Percentiles rank a stretch among this genome's conserved stretches.
phyloP scores from a whole-genome alignment of 2,888 invertebrate genomes.

The Leptopilina drosophilae region DNA sequence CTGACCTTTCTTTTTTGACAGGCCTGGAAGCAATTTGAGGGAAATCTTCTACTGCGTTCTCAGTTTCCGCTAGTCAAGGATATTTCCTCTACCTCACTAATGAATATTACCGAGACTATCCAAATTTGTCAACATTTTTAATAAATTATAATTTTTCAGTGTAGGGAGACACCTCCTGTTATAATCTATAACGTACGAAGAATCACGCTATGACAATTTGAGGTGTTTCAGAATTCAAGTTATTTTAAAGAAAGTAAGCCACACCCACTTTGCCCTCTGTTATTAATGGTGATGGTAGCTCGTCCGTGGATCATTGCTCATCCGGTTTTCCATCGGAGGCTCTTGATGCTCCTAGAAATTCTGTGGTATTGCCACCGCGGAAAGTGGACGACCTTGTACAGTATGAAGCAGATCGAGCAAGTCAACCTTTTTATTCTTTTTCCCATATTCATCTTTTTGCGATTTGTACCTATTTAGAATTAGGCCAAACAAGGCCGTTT shows the following conservation, averaged over 20 bases:
- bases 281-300: slow-evolving; percentile 65
- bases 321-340: slow-evolving; percentile 63
- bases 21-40: too few relatives aligned
- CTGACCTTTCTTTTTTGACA: too few relatives aligned
- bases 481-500: background rate
- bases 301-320: slow-evolving; percentile 61
- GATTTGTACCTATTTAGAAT: background rate
- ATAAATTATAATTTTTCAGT: too few relatives aligned
- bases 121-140: too few relatives aligned
- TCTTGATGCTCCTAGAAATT: slow-evolving; percentile 60
- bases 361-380: slow-evolving; percentile 58
- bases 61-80: too few relatives aligned
- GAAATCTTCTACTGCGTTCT: too few relatives aligned
- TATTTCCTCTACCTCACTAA: too few relatives aligned
- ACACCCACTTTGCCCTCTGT: slow-evolving; percentile 58
- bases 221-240: slow-evolving; percentile 56
- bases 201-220: slow-evolving; percentile 49
- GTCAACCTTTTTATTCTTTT: slow-evolving; percentile 42
- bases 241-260: slow-evolving; percentile 63
- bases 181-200: too few relatives aligned
- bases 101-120: too few relatives aligned
- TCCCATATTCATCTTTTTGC: slow-evolving; percentile 3
- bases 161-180: too few relatives aligned
- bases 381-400: slow-evolving; percentile 65
- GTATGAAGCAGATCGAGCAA: slow-evolving; percentile 51